A percentile compares a stretch with the other conserved stretches of the same genome.
These are phyloP conservation scores for Plutella xylostella DNA, from an alignment of 2,888 invertebrate species.

Conservation along the genomic window DNA sequence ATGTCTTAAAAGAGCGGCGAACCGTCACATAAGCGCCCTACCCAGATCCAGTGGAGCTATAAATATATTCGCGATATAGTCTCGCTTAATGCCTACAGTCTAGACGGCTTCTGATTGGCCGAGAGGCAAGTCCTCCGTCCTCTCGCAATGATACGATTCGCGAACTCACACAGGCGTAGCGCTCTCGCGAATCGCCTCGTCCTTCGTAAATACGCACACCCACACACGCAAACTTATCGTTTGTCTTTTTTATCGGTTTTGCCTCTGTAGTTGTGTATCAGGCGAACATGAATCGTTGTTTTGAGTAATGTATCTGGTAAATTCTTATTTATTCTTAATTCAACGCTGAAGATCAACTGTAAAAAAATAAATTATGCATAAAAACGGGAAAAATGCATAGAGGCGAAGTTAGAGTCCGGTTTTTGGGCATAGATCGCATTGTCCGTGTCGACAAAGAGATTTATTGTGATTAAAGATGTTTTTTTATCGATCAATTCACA, in stretches of 20 bases:
- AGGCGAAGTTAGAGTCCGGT: too few species aligned
- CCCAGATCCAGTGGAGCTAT: constrained; percentile 30
- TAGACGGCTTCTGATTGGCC: constrained; percentile 51
- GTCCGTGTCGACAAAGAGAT: constrained; percentile 3
- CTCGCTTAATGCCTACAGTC: constrained; percentile 33
- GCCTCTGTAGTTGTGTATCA: constrained; percentile 23
- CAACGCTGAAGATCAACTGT: not conserved
- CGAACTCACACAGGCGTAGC: constrained; percentile 27
- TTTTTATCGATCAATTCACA: constrained; percentile 40
- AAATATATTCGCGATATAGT: constrained; percentile 57
- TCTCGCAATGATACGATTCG: constrained; percentile 63
- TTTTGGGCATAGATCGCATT: constrained; percentile 16
- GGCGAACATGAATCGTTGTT: constrained; percentile 27
- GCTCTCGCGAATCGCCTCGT: constrained; percentile 39
- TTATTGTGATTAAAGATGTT: constrained; percentile 18
- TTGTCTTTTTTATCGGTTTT: constrained; percentile 18
- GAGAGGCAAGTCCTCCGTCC: constrained; percentile 67
- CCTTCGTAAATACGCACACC: constrained; percentile 32
- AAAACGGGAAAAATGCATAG: constrained; percentile 11
- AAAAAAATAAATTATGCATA: not conserved
- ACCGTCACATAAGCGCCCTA: constrained; percentile 4
- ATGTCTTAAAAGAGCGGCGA: constrained; percentile 1
- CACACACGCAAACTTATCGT: constrained; percentile 22
- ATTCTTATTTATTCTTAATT: too few species aligned
- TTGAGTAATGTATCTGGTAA: too few species aligned